phyloP scores from a whole-genome alignment of 2,113 vertebrate genomes.

The Xyliphius kryptos region DNA sequence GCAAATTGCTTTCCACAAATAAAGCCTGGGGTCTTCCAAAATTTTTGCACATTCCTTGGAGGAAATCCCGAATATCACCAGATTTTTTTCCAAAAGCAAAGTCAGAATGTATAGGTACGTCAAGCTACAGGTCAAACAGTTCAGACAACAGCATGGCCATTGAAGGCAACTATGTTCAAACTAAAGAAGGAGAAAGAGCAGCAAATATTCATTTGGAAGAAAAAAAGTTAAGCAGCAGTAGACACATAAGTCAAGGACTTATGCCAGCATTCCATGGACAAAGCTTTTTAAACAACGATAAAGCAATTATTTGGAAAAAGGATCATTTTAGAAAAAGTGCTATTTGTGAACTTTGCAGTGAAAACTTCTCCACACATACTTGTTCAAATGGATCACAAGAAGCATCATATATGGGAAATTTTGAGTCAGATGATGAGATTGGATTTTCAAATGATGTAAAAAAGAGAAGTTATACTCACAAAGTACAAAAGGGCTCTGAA shows the following conservation, averaged over 20 bases:
- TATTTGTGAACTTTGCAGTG: slow-evolving; percentile 25
- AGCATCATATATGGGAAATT: slow-evolving; percentile 66
- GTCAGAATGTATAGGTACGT: slow-evolving; percentile 50
- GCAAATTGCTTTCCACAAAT: slow-evolving; percentile 47
- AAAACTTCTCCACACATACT: slow-evolving; percentile 25
- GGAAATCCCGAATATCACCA: slow-evolving; percentile 77
- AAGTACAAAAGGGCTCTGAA: slow-evolving; percentile 48
- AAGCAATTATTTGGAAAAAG: slow-evolving; percentile 40
- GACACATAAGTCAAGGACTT: too few species aligned
- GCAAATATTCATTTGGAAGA: too few species aligned
- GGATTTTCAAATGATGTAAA: slow-evolving; percentile 71
- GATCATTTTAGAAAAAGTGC: slow-evolving; percentile 45
- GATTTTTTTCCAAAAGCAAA: slow-evolving; percentile 62
- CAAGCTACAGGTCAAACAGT: slow-evolving; percentile 44
- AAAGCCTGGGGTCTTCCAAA: slow-evolving; percentile 53
- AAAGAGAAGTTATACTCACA: slow-evolving; percentile 48
- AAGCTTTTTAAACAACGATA: slow-evolving; percentile 49
- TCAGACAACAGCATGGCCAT: slow-evolving; percentile 58
- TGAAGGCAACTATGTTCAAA: slow-evolving; percentile 75
- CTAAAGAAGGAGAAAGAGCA: slow-evolving; percentile 48
- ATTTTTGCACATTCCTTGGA: slow-evolving; percentile 68
- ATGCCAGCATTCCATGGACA: not conserved
- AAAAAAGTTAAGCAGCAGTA: too few species aligned
- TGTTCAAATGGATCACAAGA: slow-evolving; percentile 46
- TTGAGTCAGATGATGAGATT: slow-evolving; percentile 64